Evolutionary conservation across 2,888 invertebrate genomes (phyloP), one percentile per base, ranked within the genome.

Genomic region (Drosophila villosipedis): DNA sequence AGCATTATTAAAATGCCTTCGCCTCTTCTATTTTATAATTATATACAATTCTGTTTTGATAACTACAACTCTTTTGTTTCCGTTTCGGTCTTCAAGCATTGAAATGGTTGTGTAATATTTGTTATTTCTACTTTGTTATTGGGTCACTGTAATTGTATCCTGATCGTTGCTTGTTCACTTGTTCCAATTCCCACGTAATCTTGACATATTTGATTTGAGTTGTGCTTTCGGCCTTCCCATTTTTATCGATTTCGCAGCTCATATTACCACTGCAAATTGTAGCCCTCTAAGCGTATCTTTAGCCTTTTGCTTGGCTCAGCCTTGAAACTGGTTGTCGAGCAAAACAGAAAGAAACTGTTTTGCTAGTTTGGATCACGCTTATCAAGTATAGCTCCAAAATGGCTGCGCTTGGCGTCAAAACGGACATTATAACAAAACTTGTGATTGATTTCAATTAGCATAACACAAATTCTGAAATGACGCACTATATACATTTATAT

Each of bases 161-260:
- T 52, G 53, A 52, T 55, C 28, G 31, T 25, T 30, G 59, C 30
- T n/a, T 55, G 54, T 62, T 43, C 69, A 52, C 16, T 67, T 54
- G 58, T 22, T 61, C 62, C 58, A 53, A 53, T 83, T 87, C 82
- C 54, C 84, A 84, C 82, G 60, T 82, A 65, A 35, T 77, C 83
- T 84, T 84, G 83, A 77, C 89, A 73, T 33, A 65, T 39, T 78
- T 76, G 2, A 22, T 19, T 9, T 16, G 22, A 16, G 49, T 3
- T 62, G n/a, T 22, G 19, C 16, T 35, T 52, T 33, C n/a, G 25
- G 25, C 28, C 33, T 14, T 3, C 12, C 5, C 4, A n/a, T 31
- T 30, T 49, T 33, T 14, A 50, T 68, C 43, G n/a, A 52, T 55
- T 55, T 61, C 22, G 22, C 10, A 25, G 31, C 33, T 66, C 59